phyloP scores from a whole-genome alignment of 2,888 invertebrate genomes.

The Caenorhabditis sinica region DNA sequence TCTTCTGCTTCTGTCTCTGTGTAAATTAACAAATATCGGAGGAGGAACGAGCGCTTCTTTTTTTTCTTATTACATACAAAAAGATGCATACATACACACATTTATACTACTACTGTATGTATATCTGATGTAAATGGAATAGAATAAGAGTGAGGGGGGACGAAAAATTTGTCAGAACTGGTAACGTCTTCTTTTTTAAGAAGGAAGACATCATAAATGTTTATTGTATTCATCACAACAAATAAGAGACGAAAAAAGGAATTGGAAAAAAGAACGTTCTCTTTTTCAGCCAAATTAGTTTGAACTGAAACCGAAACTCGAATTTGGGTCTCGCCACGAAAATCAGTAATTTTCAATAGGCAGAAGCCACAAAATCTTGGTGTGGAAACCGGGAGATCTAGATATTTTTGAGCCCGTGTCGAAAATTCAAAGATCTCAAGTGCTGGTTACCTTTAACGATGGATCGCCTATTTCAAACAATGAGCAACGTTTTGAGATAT shows the following conservation, averaged over 20 bases:
- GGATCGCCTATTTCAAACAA: too few species aligned
- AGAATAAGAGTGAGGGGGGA: constrained; percentile 2
- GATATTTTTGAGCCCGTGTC: too few species aligned
- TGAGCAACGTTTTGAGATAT: too few species aligned
- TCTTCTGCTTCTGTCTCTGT: constrained; percentile 25
- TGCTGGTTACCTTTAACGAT: too few species aligned
- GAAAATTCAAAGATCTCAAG: too few species aligned
- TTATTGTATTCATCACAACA: constrained; percentile 57
- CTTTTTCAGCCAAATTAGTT: constrained; percentile 47
- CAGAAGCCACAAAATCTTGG: not conserved
- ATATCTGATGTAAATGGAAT: constrained; percentile 65
- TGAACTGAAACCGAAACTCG: constrained; percentile 34
- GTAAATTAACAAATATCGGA: constrained; percentile 60
- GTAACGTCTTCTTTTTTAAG: constrained; percentile 52
- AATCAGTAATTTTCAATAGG: not conserved
- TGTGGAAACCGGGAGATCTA: too few species aligned
- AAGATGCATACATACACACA: constrained; percentile 32
- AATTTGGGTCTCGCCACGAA: constrained; percentile 14
- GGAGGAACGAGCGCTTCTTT: constrained; percentile 5
- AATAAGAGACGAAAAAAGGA: constrained; percentile 19
- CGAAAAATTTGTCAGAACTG: constrained; percentile 61
- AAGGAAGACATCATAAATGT: constrained; percentile 53
- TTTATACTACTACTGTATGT: constrained; percentile 39
- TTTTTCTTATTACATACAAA: constrained; percentile 42
- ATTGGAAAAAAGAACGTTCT: constrained; percentile 5